Base-by-base conservation (phyloP, 2,113 vertebrate genomes). In the Isichthys henryi region DNA sequence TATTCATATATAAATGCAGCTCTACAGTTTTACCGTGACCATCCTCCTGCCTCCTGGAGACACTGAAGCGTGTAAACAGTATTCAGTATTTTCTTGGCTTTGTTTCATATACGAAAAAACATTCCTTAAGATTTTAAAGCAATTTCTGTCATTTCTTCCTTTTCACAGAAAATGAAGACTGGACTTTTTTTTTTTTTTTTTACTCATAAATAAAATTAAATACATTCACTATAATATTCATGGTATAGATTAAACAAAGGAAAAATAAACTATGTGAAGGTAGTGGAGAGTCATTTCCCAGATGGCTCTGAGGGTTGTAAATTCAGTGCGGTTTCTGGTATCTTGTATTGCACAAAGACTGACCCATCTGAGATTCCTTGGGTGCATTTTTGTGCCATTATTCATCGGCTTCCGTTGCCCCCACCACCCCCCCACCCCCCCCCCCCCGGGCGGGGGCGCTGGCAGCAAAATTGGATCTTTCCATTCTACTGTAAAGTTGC, bases 81-180 rank as follows among this genome's bases (percentile, higher is more conserved):
- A 90, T 91, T 84, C 89, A 91, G 90, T n/a, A n/a, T 97, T 98
- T 97, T 97, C 97, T 99, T 99, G 98, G 97, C 97, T 99, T 98
- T 96, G 96, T 98, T 98, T 98, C 96, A 97, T 97, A 98, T 98
- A 98, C 98, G 97, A 98, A 98, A 98, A 96, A 98, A 99, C 98
- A 99, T 98, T 99, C 96, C 96, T 96, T 97, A 97, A 96, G 96
- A 97, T 97, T 97, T 96, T 98, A 98, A 98, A 98, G 97, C 97
- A 97, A 98, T 98, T 97, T 92, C 97, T 96, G 93, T 96, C 97
- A 97, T 96, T 97, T 98, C 98, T 99, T 99, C 98, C 97, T 99
- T 99, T 99, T 99, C 98, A 99, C 98, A 99, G 98, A 99, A 99
- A 99, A 99, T 97, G 98, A 99, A 99, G 97, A 97, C 96, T 99